Conservation (phyloP, 1,140 invertebrate genomes). For the Pinna nobilis region DNA sequence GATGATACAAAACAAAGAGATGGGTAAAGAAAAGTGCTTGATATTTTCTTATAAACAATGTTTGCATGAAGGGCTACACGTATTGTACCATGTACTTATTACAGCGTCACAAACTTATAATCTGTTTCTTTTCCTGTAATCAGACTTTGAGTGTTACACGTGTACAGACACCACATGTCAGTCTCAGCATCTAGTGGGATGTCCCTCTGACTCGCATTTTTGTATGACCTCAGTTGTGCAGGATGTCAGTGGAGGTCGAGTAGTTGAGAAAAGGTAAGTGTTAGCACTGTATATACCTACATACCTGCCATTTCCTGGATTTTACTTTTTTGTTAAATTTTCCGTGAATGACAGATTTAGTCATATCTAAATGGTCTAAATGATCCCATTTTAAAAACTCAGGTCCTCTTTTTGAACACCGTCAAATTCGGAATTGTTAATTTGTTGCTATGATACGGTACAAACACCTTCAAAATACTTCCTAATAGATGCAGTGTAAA, state of each 20-base stretch:
- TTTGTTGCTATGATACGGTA: neutral
- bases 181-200: constrained; percentile 7
- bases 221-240: constrained; percentile 41
- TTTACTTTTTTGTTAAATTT: neutral
- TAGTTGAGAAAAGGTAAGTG: constrained; percentile 37
- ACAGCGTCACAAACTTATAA: too few species aligned
- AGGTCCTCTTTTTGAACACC: neutral
- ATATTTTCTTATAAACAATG: neutral
- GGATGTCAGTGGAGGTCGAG: constrained; percentile 17
- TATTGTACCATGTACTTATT: neutral
- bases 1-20: neutral
- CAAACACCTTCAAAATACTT: too few species aligned
- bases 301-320: neutral
- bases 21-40: neutral
- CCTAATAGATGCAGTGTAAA: too few species aligned
- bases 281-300: neutral
- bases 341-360: neutral
- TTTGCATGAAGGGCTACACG: neutral
- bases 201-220: constrained; percentile 23
- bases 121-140: neutral
- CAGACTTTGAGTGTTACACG: constrained; percentile 38
- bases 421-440: neutral
- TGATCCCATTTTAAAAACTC: neutral
- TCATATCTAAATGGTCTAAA: neutral
- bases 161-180: constrained; percentile 35